Base-by-base conservation (phyloP, 23 tunicate genomes). In the Ascidia mentula region DNA sequence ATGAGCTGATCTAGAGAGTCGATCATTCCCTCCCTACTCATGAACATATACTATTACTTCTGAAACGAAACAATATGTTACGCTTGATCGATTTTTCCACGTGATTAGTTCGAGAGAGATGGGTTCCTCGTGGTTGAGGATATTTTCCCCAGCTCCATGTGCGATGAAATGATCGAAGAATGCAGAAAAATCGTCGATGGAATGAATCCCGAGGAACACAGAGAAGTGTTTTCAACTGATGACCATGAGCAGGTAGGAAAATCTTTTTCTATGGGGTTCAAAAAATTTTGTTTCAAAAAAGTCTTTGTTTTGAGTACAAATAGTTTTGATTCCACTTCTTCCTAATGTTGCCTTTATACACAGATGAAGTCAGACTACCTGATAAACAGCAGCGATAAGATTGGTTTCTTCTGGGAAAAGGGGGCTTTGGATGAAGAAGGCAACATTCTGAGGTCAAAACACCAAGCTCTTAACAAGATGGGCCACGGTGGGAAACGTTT, bases 401-500 rank as follows among this genome's bases (percentile, higher is more conserved):
- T 88, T 32, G 77, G 93, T 32, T 88, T 45, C 37, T 88, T 88
- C 40, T 90, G 96, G 96, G 96, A 90, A 69, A 77, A 59, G 30
- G 86, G 81, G 18, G 96, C 96, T 12, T 22, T 45, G 31, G 79
- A 85, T 69, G 83, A 90, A 24, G 69, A 85, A 30, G 96, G 96
- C 38, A 77, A 79, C 8, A 65, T 90, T 26, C 37, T 33, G 6
- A 40, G 69, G 30, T 76, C 89, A 0, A 90, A 90, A 69, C 82
- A 90, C 69, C 7, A 24, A 15, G 82, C 96, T 38, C 33, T 90
- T 31, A 90, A 90, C 34, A 90, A 90, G 76, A 76, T 90, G 12
- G 96, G 96, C 37, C 96, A 90, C 34, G 96, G 96, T 90, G n/a
- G n/a, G n/a, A n/a, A 73, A 53, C 65, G n/a, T n/a, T n/a, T n/a